These are phyloP conservation scores for Hemithea aestivaria DNA, from an alignment of 2,888 invertebrate genomes.

Conservation along the genomic window DNA sequence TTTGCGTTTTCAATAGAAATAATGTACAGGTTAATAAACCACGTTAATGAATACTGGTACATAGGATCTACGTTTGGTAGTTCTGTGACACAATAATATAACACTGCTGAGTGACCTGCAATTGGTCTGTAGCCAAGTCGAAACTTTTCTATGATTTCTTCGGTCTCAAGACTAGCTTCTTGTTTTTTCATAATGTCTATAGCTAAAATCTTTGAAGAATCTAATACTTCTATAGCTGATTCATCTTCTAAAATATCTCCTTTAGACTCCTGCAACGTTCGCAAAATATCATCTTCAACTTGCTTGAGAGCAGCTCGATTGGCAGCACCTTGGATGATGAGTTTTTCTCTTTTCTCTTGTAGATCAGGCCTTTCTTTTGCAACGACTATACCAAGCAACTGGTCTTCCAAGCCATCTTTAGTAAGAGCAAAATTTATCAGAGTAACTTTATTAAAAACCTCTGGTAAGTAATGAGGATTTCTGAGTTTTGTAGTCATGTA, in stretches of 20 bases:
- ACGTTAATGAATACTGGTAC: conserved; percentile 92
- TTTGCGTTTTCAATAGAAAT: conserved; percentile 87
- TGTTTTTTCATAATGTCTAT: conserved; percentile 91
- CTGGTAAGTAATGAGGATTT: conserved; percentile 92
- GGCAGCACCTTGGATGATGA: conserved; percentile 88
- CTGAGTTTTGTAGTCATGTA: conserved; percentile 90
- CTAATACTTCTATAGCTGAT: conserved; percentile 90
- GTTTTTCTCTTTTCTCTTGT: conserved; percentile 87
- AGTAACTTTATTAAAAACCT: conserved; percentile 90
- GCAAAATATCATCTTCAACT: conserved; percentile 93
- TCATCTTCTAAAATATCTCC: conserved; percentile 96
- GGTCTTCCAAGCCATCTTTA: conserved; percentile 89
- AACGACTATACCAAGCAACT: conserved; percentile 89
- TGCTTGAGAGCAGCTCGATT: conserved; percentile 90
- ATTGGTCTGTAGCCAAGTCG: conserved; percentile 87
- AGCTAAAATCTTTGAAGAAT: conserved; percentile 90
- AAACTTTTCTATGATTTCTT: conserved; percentile 86
- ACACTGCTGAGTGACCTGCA: conserved; percentile 87
- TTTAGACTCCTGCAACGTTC: conserved; percentile 88
- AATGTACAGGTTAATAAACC: conserved; percentile 91
- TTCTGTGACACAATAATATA: conserved; percentile 91
- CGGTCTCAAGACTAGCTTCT: conserved; percentile 86
- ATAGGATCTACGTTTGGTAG: conserved; percentile 91
- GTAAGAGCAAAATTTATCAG: conserved; percentile 91
- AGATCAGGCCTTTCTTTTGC: conserved; percentile 91